Percentiles rank a stretch among this genome's conserved stretches.
Evolutionary conservation across 2,113 vertebrate species (phyloP).

Genomic region (Odocoileus virginianus): DNA sequence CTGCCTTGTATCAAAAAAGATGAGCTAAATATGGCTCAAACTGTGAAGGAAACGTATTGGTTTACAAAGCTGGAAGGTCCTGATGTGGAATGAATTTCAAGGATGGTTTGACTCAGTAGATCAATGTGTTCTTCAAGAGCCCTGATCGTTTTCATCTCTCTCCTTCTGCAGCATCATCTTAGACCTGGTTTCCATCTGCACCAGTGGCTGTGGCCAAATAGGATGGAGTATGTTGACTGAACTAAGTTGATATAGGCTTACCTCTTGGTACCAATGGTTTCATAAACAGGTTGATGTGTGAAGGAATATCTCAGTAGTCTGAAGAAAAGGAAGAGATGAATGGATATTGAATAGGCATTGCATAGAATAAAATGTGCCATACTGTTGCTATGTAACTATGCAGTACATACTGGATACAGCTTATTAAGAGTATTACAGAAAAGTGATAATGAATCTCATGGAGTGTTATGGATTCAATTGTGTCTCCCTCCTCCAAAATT

Average conservation of each 20-base stretch:
- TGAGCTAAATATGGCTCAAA: neutral
- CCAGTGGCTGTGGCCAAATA: neutral
- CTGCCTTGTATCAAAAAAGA: neutral
- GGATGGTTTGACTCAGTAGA: neutral
- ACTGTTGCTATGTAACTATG: neutral
- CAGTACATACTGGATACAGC: neutral
- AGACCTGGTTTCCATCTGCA: neutral
- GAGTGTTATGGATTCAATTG: neutral
- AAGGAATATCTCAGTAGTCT: neutral
- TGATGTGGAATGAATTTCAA: neutral
- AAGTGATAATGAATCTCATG: neutral
- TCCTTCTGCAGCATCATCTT: neutral
- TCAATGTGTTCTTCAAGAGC: neutral
- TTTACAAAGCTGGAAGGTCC: neutral
- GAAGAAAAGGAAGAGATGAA: neutral
- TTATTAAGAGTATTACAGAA: neutral
- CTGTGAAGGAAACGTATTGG: neutral
- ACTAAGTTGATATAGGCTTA: neutral
- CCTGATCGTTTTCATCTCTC: neutral
- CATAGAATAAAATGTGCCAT: neutral
- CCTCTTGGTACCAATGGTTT: neutral
- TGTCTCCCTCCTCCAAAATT: neutral
- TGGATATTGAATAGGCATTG: neutral
- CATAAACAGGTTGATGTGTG: neutral
- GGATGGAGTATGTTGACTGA: neutral